phyloP scores from a whole-genome alignment of 2,888 invertebrate genomes.

The Octodonta nipae region DNA sequence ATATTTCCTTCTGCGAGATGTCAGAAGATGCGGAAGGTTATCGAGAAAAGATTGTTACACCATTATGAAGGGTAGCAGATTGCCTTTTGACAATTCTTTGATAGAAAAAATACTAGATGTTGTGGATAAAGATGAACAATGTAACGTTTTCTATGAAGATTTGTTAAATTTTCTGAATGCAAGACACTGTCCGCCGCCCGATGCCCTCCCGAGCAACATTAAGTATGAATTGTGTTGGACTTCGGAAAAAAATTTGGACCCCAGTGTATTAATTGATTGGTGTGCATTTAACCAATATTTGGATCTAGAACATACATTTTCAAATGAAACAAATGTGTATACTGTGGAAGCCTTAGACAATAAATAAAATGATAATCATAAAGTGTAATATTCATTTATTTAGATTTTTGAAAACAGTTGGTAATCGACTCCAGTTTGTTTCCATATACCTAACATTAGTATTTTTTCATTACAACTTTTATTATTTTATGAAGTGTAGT shows the following conservation, averaged over 20 bases:
- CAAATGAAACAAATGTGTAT: constrained; percentile 18
- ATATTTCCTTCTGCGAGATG: constrained; percentile 45
- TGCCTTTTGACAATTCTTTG: constrained; percentile 55
- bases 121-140: constrained; percentile 49
- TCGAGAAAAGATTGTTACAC: constrained; percentile 46
- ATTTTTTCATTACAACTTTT: too few relatives aligned
- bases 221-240: constrained; percentile 39
- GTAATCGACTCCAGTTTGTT: too few relatives aligned
- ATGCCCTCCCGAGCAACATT: constrained; percentile 38
- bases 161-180: constrained; percentile 59
- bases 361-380: constrained; percentile 6
- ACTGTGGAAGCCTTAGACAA: constrained; percentile 15
- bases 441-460: too few relatives aligned
- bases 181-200: constrained; percentile 40
- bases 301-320: constrained; percentile 32
- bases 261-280: constrained; percentile 37
- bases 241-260: constrained; percentile 33
- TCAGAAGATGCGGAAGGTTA: constrained; percentile 44
- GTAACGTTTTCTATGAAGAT: constrained; percentile 53
- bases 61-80: constrained; percentile 51
- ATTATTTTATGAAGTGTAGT: too few relatives aligned
- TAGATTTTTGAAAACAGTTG: too few relatives aligned
- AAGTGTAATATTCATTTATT: too few relatives aligned
- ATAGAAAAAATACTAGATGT: constrained; percentile 56
- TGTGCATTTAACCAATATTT: constrained; percentile 38